Base-by-base conservation (phyloP, 2,113 vertebrate species). In the Aix galericulata region DNA sequence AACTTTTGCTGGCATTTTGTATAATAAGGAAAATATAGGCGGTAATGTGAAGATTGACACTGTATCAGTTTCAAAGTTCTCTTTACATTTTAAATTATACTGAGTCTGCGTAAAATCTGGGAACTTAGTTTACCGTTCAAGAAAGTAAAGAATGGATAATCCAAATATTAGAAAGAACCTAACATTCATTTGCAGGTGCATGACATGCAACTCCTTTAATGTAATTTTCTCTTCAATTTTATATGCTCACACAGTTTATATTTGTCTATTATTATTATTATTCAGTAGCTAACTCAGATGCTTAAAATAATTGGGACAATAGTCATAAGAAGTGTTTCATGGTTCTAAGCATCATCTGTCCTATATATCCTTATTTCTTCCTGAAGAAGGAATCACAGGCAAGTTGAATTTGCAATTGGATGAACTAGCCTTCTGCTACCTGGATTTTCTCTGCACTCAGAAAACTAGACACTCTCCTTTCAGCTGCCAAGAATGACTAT, bases 1-100 rank as follows among this genome's bases (percentile, higher is more conserved):
- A 82, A 22, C 2, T 36, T 91, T 94, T 64, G 6, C 32, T 86
- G 58, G 42, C 72, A 56, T 87, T 64, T 83, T 94, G 23, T 25
- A 15, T 94, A 77, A 88, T 94, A 77, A 88, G 73, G 87, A 44
- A 88, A 48, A 21, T 46, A 12, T 79, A 76, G 53, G 59, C 87
- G 95, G 36, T 81, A 95, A 67, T 91, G 73, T 86, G 59, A 95
- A 90, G 60, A 93, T 46, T 94, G 75, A 85, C 78, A 55, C 11
- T 82, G 40, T 95, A 94, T 95, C 87, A 56, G 78, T 94, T 97
- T 91, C 73, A 87, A 94, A 94, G 59, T 67, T 89, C 58, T 75
- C 64, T 94, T 94, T 96, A 87, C 29, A 87, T 80, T 93, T 93
- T 88, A 95, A 83, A 92, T 96, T 89, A 82, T 82, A 85, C 66